Evolutionary conservation across 2,797 vertebrate species (phyloP).

Genomic region (Rhodeus uyekii): DNA sequence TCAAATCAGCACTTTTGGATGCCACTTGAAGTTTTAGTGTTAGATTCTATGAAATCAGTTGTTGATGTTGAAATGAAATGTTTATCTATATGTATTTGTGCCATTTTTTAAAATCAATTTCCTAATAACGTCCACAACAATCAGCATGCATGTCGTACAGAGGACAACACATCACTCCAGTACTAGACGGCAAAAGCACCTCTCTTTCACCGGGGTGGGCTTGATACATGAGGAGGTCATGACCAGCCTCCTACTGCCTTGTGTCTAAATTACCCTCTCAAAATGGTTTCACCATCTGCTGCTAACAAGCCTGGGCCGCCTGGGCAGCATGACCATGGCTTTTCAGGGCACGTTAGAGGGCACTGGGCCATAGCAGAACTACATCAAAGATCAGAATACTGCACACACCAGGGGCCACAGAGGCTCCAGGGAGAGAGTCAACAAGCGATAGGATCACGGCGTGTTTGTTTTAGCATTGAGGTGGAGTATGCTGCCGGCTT

Average conservation of each 20-base stretch:
- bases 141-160: not conserved
- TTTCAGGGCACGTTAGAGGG: slow-evolving; percentile 70
- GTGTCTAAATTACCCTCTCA: slow-evolving; percentile 41
- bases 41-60: not conserved
- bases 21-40: not conserved
- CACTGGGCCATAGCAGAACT: slow-evolving; percentile 33
- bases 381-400: slow-evolving; percentile 14
- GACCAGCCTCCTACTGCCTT: slow-evolving; percentile 40
- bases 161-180: not conserved
- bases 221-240: slow-evolving; percentile 40
- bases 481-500: not conserved
- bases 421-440: slow-evolving; percentile 20
- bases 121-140: not conserved
- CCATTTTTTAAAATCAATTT: not conserved
- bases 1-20: not conserved
- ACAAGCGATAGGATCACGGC: not conserved
- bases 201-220: not conserved
- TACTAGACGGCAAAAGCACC: slow-evolving; percentile 8
- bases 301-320: slow-evolving; percentile 71
- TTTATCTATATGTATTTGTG: not conserved
- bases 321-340: slow-evolving; percentile 68
- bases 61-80: not conserved
- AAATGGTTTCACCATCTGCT: slow-evolving; percentile 65
- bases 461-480: slow-evolving; percentile 20
- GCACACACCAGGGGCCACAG: not conserved